A percentile compares a stretch with the other conserved stretches of the same genome.
Conservation (phyloP, 1,140 invertebrate species). For the Scaptomyza pallida region DNA sequence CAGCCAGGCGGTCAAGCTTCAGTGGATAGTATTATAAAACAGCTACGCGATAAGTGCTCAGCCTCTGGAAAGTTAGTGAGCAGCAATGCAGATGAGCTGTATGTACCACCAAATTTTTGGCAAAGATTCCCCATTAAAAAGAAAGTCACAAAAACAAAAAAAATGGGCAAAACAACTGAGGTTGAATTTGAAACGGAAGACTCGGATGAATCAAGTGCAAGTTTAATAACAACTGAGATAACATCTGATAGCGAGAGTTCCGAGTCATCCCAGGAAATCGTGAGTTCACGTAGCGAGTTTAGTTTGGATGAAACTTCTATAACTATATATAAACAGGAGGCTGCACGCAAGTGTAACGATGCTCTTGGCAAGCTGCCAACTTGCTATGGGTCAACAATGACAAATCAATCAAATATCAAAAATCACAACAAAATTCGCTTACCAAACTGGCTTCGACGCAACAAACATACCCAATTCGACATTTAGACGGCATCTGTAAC, state of each 20-base stretch:
- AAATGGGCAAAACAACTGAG: background rate
- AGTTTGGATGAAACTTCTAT: background rate
- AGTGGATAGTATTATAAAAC: slow-evolving; percentile 7
- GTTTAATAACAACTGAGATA: background rate
- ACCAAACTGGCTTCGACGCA: slow-evolving; percentile 29
- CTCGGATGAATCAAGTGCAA: slow-evolving; percentile 2
- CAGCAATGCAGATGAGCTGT: background rate
- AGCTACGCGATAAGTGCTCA: slow-evolving; percentile 17
- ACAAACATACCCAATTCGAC: slow-evolving; percentile 15
- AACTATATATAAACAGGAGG: background rate
- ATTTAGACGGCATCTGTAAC: background rate
- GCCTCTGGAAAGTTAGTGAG: background rate
- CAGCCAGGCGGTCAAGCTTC: slow-evolving; percentile 17
- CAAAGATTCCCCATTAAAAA: slow-evolving; percentile 9
- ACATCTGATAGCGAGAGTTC: background rate
- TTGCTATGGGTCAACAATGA: background rate
- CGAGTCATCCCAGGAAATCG: background rate
- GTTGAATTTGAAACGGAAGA: background rate
- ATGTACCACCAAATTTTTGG: slow-evolving; percentile 27
- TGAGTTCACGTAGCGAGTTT: background rate
- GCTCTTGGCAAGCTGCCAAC: slow-evolving; percentile 17
- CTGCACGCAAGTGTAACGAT: background rate
- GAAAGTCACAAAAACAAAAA: background rate
- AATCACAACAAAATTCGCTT: slow-evolving; percentile 26
- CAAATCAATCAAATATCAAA: background rate